A percentile compares a stretch with the other conserved stretches of the same genome.
phyloP scores from a whole-genome alignment of 2,888 invertebrate genomes.

The Eupithecia subfuscata region DNA sequence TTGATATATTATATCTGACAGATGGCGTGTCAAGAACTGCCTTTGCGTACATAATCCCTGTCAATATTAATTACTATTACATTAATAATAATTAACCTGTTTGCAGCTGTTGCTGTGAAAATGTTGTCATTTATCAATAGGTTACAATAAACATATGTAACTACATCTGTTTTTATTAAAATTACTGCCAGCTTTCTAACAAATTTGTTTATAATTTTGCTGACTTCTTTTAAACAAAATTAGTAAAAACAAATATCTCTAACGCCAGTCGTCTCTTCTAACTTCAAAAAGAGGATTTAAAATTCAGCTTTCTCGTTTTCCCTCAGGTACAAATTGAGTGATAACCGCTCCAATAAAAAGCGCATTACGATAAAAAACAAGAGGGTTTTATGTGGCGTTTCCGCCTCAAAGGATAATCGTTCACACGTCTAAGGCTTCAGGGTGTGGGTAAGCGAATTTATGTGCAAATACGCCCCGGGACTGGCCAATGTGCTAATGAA shows the following conservation, averaged over 20 bases:
- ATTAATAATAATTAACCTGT: conserved; percentile 7
- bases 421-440: conserved; percentile 73
- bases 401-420: conserved; percentile 73
- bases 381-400: conserved; percentile 58
- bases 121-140: conserved; percentile 9
- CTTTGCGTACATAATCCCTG: conserved; percentile 22
- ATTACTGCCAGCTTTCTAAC: neutral
- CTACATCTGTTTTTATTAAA: neutral
- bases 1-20: conserved; percentile 27
- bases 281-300: neutral
- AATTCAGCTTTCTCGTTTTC: neutral
- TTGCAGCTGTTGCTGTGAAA: conserved; percentile 9
- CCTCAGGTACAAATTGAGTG: conserved; percentile 37
- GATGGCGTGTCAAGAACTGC: conserved; percentile 25
- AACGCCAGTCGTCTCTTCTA: neutral
- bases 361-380: conserved; percentile 57
- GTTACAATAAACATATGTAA: neutral
- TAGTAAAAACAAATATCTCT: neutral
- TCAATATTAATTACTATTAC: conserved; percentile 16
- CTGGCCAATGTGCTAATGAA: conserved; percentile 83
- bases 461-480: conserved; percentile 81
- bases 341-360: conserved; percentile 43
- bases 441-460: conserved; percentile 80
- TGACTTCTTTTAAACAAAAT: neutral
- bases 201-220: neutral